Evolutionary conservation across 2,888 invertebrate species (phyloP).

Genomic region (Drosophila dives): DNA sequence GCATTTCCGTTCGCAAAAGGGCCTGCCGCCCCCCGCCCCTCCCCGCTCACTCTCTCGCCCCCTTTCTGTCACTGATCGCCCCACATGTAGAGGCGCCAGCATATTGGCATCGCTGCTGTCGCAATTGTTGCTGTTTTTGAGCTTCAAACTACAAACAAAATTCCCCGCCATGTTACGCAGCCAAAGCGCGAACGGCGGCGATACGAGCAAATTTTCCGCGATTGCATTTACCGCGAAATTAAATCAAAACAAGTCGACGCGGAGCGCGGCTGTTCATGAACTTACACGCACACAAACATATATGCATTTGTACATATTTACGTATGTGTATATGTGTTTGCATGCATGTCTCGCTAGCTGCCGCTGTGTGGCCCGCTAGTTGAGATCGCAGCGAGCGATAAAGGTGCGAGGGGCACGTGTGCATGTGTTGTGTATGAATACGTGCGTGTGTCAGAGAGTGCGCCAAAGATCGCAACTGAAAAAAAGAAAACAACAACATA

Average conservation of each 20-base stretch:
- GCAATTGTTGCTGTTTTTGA: conserved; percentile 50
- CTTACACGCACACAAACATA: conserved; percentile 50
- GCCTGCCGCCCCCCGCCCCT: conserved; percentile 27
- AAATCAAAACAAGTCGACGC: conserved; percentile 74
- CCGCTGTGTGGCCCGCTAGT: conserved; percentile 45
- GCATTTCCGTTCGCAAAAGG: conserved; percentile 66
- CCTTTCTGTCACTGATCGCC: conserved; percentile 54
- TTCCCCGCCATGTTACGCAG: conserved; percentile 75
- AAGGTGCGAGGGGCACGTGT: conserved; percentile 56
- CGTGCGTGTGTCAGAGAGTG: conserved; percentile 31
- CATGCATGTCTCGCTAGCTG: conserved; percentile 38
- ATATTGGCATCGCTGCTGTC: conserved; percentile 31
- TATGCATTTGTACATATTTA: not conserved
- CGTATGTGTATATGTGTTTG: conserved; percentile 13
- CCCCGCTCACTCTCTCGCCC: conserved; percentile 3
- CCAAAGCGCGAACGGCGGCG: conserved; percentile 28
- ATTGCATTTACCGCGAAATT: conserved; percentile 78
- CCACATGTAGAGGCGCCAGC: conserved; percentile 74
- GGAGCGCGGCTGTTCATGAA: conserved; percentile 69
- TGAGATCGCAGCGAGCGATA: conserved; percentile 50
- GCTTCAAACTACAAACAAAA: conserved; percentile 79
- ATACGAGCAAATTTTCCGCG: conserved; percentile 57
- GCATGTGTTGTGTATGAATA: conserved; percentile 26
- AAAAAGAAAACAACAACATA: conserved; percentile 45
- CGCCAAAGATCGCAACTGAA: conserved; percentile 57